Conservation (phyloP, 2,797 vertebrate genomes). For the Pelodytes ibericus region DNA sequence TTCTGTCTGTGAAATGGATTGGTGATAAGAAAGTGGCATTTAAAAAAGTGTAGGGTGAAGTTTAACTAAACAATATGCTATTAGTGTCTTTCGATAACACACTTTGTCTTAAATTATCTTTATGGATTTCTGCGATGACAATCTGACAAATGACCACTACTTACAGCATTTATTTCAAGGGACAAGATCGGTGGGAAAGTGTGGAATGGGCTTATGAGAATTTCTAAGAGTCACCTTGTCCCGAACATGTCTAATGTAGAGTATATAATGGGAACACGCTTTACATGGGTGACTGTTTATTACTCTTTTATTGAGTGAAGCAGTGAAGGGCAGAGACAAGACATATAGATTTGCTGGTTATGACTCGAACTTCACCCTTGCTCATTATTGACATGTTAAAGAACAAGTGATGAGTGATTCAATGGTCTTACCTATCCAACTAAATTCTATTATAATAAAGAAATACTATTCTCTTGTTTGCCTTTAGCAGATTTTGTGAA, state of each 20-base stretch:
- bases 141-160: constrained; percentile 50
- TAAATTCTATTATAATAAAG: no score
- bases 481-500: no score
- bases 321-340: constrained; percentile 6
- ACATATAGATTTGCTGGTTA: not conserved
- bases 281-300: constrained; percentile 6
- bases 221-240: constrained; percentile 7
- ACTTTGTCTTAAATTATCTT: constrained; percentile 24
- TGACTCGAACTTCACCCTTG: not conserved
- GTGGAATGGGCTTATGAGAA: not conserved
- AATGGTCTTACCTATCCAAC: no score
- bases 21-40: constrained; percentile 40
- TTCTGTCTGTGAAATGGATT: not conserved
- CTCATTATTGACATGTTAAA: not conserved
- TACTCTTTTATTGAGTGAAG: not conserved
- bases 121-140: constrained; percentile 51
- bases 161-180: constrained; percentile 9
- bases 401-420: no score
- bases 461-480: no score
- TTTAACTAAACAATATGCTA: constrained; percentile 32
- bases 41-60: constrained; percentile 25
- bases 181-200: constrained; percentile 29
- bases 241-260: constrained; percentile 1
- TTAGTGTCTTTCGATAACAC: constrained; percentile 40
- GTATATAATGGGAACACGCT: not conserved